Percentiles rank a stretch among this genome's conserved stretches.
These are phyloP conservation scores for Electrophaes corylata DNA, from an alignment of 2,888 invertebrate species.

Conservation along the genomic window DNA sequence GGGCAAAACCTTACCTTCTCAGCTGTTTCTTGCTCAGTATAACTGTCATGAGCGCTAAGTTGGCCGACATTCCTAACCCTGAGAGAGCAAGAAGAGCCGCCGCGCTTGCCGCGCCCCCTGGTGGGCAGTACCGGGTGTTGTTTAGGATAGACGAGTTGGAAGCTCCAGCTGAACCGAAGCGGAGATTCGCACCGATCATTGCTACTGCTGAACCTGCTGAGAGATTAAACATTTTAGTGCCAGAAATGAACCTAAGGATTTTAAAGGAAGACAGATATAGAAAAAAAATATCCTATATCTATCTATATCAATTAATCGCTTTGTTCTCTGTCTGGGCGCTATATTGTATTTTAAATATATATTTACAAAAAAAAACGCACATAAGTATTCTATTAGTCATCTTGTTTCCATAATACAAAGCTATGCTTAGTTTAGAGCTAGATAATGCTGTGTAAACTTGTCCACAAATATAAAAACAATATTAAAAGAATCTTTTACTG, in stretches of 20 bases:
- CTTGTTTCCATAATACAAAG: no score
- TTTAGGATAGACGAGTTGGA: slow-evolving; percentile 88
- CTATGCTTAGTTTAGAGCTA: no score
- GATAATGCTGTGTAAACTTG: no score
- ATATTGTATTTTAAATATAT: no score
- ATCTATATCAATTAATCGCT: no score
- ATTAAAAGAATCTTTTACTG: no score
- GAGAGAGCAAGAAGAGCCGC: slow-evolving; percentile 90
- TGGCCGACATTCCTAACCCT: slow-evolving; percentile 91
- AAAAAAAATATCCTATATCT: no score
- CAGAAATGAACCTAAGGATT: background rate
- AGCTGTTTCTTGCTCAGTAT: slow-evolving; percentile 91
- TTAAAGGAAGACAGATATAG: no score
- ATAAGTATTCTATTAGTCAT: no score
- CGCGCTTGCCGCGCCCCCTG: slow-evolving; percentile 91
- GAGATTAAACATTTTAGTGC: background rate
- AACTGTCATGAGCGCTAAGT: slow-evolving; percentile 91
- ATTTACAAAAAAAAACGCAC: no score
- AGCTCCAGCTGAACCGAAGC: slow-evolving; percentile 87
- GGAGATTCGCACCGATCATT: slow-evolving; percentile 91
- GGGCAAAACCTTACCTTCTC: slow-evolving; percentile 84
- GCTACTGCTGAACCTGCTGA: slow-evolving; percentile 88
- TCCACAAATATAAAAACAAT: no score
- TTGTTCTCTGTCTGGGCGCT: no score
- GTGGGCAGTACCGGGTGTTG: slow-evolving; percentile 90